Base-by-base conservation (phyloP, 2,888 invertebrate species). In the Calliphora vomitoria region DNA sequence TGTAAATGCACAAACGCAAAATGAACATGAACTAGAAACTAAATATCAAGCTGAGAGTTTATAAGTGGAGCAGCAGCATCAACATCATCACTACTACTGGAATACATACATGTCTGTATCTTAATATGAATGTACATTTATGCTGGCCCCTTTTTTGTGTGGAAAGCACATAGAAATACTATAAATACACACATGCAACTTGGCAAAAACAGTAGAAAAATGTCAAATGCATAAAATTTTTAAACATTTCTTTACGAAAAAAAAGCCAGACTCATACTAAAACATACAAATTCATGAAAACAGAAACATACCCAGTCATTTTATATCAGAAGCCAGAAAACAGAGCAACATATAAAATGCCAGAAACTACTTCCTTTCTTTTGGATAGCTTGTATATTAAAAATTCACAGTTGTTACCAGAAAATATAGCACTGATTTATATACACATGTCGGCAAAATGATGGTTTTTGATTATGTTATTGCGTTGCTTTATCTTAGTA, bases 21-120 rank as follows among this genome's bases (percentile, higher is more conserved):
- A 15, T 62, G 75, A 74, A 83, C 86, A 69, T 80, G 74, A 86
- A 86, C 80, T 86, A 86, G 86, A 83, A 86, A 83, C 71, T 74
- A 71, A 83, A 80, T 83, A 66, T 75, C 62, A 74, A 74, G 66
- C 44, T 20, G 66, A 41, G 47, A 44, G 11, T 66, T 20, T 53
- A n/a, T 35, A 71, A 53, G n/a, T 78, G 38, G 78, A 83, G 78
- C 76, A 64, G 11, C 66, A 81, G 53, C 81, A 25, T 6, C 72
- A 58, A 13, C 50, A 55, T 41, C 47, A 64, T 13, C 53, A 44
- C 44, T 68, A 20, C 13, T 47, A n/a, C 55, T 47, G 10, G 66
- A 31, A 74, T 47, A 50, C 25, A 35, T 55, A 15, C 25, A 8
- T 53, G 15, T 25, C 25, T 20, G 20, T 66, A 6, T 31, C 6